These are phyloP conservation scores for Artibeus jamaicensis DNA, from an alignment of 2,797 vertebrate genomes.

Conservation along the genomic window DNA sequence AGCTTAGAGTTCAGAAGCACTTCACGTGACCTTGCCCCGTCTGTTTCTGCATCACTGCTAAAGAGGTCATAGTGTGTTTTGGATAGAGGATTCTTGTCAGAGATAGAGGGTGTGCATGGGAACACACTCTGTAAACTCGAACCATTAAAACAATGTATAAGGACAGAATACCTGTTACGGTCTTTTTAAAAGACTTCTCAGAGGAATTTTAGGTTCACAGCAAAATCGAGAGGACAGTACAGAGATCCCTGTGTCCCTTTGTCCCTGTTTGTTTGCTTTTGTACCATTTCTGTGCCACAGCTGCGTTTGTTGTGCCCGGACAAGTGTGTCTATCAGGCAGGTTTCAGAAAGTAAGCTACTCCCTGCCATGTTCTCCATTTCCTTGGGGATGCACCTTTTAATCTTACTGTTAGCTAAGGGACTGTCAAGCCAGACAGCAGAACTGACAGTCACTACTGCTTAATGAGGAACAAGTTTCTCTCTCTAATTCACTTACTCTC, in stretches of 20 bases:
- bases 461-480: background rate
- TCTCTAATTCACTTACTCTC: background rate
- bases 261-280: background rate
- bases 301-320: background rate
- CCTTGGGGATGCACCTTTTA: background rate
- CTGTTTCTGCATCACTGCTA: background rate
- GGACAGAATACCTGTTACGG: no score
- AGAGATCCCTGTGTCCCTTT: background rate
- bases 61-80: background rate
- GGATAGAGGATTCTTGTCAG: rapidly evolving
- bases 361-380: background rate
- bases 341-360: background rate
- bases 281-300: background rate
- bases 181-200: background rate
- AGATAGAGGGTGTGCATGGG: rapidly evolving
- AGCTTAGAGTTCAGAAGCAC: background rate
- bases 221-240: background rate
- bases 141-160: background rate
- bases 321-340: background rate
- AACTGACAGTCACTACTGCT: background rate
- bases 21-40: rapidly evolving
- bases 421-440: background rate
- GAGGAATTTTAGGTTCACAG: background rate
- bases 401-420: background rate
- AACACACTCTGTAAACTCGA: background rate